Percentiles rank a stretch among this genome's conserved stretches.
These are phyloP conservation scores for Actias luna DNA, from an alignment of 2,888 invertebrate genomes.

Conservation along the genomic window DNA sequence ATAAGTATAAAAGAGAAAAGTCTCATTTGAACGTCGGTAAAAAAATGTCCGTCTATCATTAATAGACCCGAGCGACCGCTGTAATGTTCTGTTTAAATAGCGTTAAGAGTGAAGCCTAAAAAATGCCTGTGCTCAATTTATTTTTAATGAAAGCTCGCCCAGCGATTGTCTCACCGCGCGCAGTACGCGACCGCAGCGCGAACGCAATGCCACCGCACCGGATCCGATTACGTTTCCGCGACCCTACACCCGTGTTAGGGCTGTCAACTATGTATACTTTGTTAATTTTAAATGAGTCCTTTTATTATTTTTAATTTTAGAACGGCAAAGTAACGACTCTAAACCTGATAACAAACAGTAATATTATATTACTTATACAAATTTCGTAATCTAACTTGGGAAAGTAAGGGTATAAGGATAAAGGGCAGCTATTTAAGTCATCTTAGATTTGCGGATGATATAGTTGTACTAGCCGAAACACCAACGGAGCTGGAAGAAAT, in stretches of 20 bases:
- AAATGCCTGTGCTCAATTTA: conserved; percentile 6
- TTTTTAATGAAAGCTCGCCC: conserved; percentile 27
- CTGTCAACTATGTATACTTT: neutral
- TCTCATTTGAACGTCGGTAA: neutral
- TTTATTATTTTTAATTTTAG: too few species aligned
- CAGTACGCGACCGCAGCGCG: conserved; percentile 40
- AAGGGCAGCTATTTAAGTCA: too few species aligned
- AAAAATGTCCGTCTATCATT: neutral
- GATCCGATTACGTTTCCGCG: conserved; percentile 65
- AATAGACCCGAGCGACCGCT: neutral
- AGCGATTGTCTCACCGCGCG: conserved; percentile 25
- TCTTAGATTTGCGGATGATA: too few species aligned
- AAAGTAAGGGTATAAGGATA: too few species aligned
- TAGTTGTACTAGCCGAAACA: too few species aligned
- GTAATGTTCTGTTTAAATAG: conserved; percentile 8
- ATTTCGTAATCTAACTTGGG: too few species aligned
- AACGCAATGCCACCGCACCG: conserved; percentile 37
- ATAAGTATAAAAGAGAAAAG: neutral
- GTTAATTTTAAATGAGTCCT: too few species aligned
- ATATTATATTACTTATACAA: too few species aligned
- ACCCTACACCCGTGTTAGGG: conserved; percentile 33
- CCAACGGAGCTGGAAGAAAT: too few species aligned
- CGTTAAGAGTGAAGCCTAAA: conserved; percentile 8
- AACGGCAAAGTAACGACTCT: too few species aligned
- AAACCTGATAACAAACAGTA: too few species aligned